A percentile compares a stretch with the other conserved stretches of the same genome.
Conservation (phyloP, 2,888 invertebrate species). For the Branchipolynoe longqiensis region DNA sequence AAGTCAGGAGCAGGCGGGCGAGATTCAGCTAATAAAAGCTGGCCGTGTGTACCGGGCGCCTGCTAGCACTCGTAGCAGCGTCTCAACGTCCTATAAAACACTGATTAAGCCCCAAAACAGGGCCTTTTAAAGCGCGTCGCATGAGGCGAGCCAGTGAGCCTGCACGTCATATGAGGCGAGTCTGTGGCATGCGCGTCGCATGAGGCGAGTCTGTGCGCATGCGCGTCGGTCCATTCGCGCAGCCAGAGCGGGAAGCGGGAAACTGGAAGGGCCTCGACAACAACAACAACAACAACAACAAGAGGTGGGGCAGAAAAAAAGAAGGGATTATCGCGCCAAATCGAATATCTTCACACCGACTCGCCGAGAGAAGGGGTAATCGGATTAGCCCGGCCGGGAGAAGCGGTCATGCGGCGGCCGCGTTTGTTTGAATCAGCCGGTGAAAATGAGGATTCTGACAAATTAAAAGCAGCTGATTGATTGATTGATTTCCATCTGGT, state of each 20-base stretch:
- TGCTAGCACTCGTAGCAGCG: too few relatives aligned
- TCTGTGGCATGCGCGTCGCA: too few relatives aligned
- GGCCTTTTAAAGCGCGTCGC: constrained; percentile 46
- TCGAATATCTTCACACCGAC: constrained; percentile 25
- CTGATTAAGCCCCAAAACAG: constrained; percentile 24
- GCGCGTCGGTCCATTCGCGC: background rate
- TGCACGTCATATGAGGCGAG: too few relatives aligned
- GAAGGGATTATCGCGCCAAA: constrained; percentile 23
- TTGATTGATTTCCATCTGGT: constrained; percentile 38
- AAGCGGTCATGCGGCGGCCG: constrained; percentile 12
- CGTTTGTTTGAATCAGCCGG: constrained; percentile 29
- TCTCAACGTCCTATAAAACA: constrained; percentile 24
- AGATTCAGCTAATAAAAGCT: too few relatives aligned
- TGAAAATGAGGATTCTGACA: constrained; percentile 45
- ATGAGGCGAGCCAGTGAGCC: too few relatives aligned
- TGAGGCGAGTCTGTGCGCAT: too few relatives aligned
- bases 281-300: too few relatives aligned
- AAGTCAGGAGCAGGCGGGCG: too few relatives aligned
- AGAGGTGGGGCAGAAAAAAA: background rate
- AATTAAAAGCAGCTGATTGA: constrained; percentile 50
- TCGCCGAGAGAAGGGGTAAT: constrained; percentile 8
- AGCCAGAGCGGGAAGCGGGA: background rate
- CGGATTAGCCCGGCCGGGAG: constrained; percentile 38
- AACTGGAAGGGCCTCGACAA: too few relatives aligned
- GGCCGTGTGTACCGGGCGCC: too few relatives aligned